Percentiles rank a stretch among this genome's conserved stretches.
These are phyloP conservation scores for Cardiocondyla obscurior DNA, from an alignment of 1,140 invertebrate species.

Conservation along the genomic window DNA sequence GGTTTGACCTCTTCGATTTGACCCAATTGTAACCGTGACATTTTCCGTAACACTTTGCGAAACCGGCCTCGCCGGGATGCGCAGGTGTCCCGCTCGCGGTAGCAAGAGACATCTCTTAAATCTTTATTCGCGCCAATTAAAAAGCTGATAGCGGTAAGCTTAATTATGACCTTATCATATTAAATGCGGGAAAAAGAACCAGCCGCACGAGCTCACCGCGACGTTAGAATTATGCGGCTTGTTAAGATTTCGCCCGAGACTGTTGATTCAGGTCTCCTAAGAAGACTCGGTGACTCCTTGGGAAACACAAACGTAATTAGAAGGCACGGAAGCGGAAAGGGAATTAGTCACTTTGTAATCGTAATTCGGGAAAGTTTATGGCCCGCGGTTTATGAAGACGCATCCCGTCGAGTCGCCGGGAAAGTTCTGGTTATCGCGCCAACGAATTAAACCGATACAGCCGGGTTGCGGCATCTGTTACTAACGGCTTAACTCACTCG, in stretches of 20 bases:
- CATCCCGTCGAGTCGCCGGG: constrained; percentile 47
- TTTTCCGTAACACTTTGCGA: neutral
- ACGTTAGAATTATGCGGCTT: constrained; percentile 25
- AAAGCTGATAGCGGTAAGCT: neutral
- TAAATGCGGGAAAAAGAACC: neutral
- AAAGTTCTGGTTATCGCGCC: constrained; percentile 67
- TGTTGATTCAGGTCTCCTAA: constrained; percentile 22
- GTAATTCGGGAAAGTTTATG: constrained; percentile 54
- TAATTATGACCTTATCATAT: neutral
- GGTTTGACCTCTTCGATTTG: neutral
- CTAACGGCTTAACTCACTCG: constrained; percentile 68
- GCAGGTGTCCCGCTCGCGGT: no score
- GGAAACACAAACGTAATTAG: constrained; percentile 46
- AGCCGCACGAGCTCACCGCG: neutral
- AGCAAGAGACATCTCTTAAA: no score
- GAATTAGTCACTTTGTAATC: constrained; percentile 58
- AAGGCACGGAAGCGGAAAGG: constrained; percentile 28
- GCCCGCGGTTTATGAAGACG: constrained; percentile 59
- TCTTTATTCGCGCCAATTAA: no score
- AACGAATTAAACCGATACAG: constrained; percentile 69
- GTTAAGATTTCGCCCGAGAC: constrained; percentile 33
- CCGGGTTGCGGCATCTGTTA: constrained; percentile 65
- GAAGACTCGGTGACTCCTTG: constrained; percentile 34
- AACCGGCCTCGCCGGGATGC: neutral
- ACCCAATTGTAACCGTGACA: neutral